Percentiles rank a stretch among this genome's conserved stretches.
Conservation (phyloP, 2,797 vertebrate genomes). For the Phataginus tricuspis region DNA sequence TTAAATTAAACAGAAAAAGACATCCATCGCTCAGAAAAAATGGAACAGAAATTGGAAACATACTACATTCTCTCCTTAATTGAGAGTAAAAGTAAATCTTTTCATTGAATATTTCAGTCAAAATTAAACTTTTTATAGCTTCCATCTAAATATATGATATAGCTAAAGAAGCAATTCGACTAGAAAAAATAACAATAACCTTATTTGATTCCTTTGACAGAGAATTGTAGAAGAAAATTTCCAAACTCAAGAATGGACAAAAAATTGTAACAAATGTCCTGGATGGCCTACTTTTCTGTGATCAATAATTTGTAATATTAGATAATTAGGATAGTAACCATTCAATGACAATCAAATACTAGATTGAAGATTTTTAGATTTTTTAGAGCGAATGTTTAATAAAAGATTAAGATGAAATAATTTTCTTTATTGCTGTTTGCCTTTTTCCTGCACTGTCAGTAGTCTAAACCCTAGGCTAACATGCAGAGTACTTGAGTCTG, state of each 20-base stretch:
- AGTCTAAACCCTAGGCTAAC: background rate
- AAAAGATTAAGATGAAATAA: background rate
- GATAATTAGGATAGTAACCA: background rate
- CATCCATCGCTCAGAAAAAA: constrained; percentile 33
- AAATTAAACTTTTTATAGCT: constrained; percentile 26
- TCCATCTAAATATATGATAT: background rate
- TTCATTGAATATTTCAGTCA: background rate
- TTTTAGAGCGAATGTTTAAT: too few relatives aligned
- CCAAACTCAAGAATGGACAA: background rate
- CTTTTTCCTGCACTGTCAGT: background rate
- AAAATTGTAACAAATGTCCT: background rate
- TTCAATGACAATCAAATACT: background rate
- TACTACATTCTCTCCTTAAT: background rate
- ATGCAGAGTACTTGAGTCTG: background rate
- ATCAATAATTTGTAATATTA: background rate
- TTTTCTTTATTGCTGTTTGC: background rate
- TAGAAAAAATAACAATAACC: background rate
- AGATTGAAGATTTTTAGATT: background rate
- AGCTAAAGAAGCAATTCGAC: background rate
- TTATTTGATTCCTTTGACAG: background rate
- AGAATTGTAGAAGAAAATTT: background rate
- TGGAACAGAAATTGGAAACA: background rate
- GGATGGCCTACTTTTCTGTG: background rate
- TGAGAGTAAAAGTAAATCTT: constrained; percentile 10
- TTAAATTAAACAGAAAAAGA: constrained; percentile 39